Percentiles rank a stretch among this genome's conserved stretches.
Evolutionary conservation across 2,888 invertebrate genomes (phyloP).

Genomic region (Tenthredo amoena): DNA sequence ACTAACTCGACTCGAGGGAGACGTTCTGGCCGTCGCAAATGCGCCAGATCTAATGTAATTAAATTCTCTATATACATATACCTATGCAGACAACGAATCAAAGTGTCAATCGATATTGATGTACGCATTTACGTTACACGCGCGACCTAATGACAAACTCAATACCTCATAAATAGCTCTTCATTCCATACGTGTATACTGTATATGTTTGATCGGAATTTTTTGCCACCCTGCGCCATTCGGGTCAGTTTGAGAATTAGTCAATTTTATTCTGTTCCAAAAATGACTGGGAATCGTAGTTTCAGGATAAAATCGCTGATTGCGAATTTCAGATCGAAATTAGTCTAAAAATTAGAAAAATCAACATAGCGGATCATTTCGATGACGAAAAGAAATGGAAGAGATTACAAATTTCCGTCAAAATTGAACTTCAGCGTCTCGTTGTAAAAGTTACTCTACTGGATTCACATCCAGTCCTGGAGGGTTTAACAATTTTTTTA

Average conservation of each 20-base stretch:
- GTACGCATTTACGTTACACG: neutral
- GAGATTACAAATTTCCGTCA: too few relatives aligned
- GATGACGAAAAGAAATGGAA: neutral
- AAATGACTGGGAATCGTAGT: neutral
- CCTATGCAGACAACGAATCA: neutral
- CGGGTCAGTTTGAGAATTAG: too few relatives aligned
- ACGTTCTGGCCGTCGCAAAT: slow-evolving; percentile 6
- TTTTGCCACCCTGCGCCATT: neutral
- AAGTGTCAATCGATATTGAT: neutral
- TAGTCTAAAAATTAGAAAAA: neutral
- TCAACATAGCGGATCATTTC: too few relatives aligned
- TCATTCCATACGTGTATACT: neutral
- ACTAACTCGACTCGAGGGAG: slow-evolving; percentile 41
- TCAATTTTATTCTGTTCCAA: too few relatives aligned
- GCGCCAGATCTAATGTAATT: neutral
- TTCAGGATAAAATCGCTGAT: neutral
- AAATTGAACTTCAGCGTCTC: neutral
- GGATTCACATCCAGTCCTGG: neutral
- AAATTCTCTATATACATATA: neutral
- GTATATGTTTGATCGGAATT: neutral
- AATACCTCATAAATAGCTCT: neutral
- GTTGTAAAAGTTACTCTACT: neutral
- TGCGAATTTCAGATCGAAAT: neutral
- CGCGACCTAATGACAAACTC: neutral
- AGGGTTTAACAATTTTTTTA: neutral